Evolutionary conservation across 2,888 invertebrate genomes (phyloP).

Genomic region (Lingula anatina): DNA sequence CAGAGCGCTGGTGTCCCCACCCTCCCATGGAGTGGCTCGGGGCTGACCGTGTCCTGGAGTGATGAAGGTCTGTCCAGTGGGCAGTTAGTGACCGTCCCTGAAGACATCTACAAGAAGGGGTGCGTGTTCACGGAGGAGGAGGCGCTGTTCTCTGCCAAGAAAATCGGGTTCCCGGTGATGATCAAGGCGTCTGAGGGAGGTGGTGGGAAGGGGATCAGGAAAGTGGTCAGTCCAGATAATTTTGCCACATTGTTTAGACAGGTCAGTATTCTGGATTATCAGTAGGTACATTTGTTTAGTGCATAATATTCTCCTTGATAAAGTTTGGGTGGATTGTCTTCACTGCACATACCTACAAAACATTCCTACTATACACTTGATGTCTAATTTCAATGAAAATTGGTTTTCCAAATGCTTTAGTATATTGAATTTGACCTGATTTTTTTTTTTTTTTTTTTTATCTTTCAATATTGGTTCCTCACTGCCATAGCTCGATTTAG

Average conservation of each 20-base stretch:
- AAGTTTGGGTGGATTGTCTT: too few species aligned
- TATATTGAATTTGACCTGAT: too few species aligned
- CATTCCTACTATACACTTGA: too few species aligned
- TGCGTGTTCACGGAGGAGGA: constrained; percentile 83
- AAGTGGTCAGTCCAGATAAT: constrained; percentile 86
- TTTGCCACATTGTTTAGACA: constrained; percentile 87
- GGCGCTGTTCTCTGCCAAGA: constrained; percentile 63
- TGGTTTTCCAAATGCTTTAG: too few species aligned
- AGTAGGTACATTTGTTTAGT: too few species aligned
- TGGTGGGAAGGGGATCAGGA: constrained; percentile 97
- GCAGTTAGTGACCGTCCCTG: constrained; percentile 82
- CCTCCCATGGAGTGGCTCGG: constrained; percentile 90
- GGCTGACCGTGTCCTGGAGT: constrained; percentile 73
- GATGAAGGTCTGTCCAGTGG: constrained; percentile 59
- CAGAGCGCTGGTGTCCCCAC: constrained; percentile 98
- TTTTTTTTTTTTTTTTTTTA: too few species aligned
- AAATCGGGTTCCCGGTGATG: constrained; percentile 97
- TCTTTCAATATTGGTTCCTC: too few species aligned
- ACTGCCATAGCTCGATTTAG: too few species aligned
- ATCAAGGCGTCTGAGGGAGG: constrained; percentile 99
- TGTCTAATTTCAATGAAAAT: too few species aligned
- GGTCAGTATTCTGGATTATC: too few species aligned
- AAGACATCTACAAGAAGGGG: constrained; percentile 89
- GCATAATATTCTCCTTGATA: too few species aligned
- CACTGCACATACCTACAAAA: too few species aligned